Percentiles rank a stretch among this genome's conserved stretches.
phyloP scores from a whole-genome alignment of 2,797 vertebrate species.

The Taenioides sp. region DNA sequence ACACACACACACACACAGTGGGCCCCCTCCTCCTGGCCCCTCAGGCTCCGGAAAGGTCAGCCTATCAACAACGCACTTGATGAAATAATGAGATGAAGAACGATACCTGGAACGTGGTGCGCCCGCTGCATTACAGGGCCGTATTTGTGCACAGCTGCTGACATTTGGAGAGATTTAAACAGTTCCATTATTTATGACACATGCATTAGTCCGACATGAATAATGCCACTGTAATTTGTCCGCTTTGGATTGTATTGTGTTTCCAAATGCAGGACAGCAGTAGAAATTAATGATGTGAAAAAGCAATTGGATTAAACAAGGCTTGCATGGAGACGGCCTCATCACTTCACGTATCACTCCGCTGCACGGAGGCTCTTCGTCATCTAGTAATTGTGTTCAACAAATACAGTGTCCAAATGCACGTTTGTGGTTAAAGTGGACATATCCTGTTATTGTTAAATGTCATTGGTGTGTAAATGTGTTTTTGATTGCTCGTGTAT shows the following conservation, averaged over 20 bases:
- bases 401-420: neutral
- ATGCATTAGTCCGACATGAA: slow-evolving; percentile 2
- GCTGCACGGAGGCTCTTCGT: neutral
- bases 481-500: neutral
- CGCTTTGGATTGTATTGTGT: slow-evolving; percentile 1
- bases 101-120: neutral
- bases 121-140: neutral
- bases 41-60: slow-evolving; percentile 3
- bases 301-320: slow-evolving; percentile 6
- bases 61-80: slow-evolving; percentile 5
- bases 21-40: neutral
- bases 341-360: neutral
- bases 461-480: neutral
- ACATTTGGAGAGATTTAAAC: slow-evolving; percentile 9
- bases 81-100: slow-evolving; percentile 9
- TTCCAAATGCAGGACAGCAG: neutral
- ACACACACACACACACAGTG: neutral
- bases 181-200: slow-evolving; percentile 6
- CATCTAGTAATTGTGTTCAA: neutral
- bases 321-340: neutral
- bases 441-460: neutral
- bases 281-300: neutral
- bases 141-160: slow-evolving; percentile 4
- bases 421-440: too few species aligned
- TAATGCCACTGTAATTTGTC: slow-evolving; percentile 4